Evolutionary conservation across 2,797 vertebrate species (phyloP).

Genomic region (Danio tinwini): DNA sequence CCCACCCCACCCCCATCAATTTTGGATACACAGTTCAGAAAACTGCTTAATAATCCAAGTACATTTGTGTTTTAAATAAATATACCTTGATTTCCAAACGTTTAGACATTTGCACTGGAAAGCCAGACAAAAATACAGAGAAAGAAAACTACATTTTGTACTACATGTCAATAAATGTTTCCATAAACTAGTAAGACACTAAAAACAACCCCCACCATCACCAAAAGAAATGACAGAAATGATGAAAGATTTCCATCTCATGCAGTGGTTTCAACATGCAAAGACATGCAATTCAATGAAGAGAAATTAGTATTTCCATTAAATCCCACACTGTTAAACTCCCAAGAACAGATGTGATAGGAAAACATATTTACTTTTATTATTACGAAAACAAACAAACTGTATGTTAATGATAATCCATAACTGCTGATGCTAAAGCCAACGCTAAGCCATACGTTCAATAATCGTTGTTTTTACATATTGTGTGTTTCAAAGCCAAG

Average conservation of each 20-base stretch:
- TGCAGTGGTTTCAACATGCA: constrained; percentile 30
- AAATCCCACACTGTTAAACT: not conserved
- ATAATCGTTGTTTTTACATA: constrained; percentile 11
- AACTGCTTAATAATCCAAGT: not conserved
- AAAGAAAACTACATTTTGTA: not conserved
- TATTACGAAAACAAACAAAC: too few relatives aligned
- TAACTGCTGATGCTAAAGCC: constrained; percentile 24
- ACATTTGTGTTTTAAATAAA: not conserved
- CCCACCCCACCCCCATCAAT: too few relatives aligned
- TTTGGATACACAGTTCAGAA: too few relatives aligned
- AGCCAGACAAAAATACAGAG: not conserved
- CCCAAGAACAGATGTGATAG: too few relatives aligned
- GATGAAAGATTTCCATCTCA: constrained; percentile 38
- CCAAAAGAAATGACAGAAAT: constrained; percentile 26
- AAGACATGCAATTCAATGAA: constrained; percentile 34
- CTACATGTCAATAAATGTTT: not conserved
- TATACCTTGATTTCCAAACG: not conserved
- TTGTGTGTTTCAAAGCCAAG: constrained; percentile 56
- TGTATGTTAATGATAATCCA: not conserved
- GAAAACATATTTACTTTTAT: too few relatives aligned
- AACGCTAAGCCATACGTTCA: constrained; percentile 14
- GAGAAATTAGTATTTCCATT: constrained; percentile 34
- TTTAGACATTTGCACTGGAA: not conserved
- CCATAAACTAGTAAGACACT: constrained; percentile 20
- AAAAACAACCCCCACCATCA: constrained; percentile 32